Percentiles rank a stretch among this genome's conserved stretches.
Conservation (phyloP, 1,140 invertebrate species). For the Helicoverpa armigera region DNA sequence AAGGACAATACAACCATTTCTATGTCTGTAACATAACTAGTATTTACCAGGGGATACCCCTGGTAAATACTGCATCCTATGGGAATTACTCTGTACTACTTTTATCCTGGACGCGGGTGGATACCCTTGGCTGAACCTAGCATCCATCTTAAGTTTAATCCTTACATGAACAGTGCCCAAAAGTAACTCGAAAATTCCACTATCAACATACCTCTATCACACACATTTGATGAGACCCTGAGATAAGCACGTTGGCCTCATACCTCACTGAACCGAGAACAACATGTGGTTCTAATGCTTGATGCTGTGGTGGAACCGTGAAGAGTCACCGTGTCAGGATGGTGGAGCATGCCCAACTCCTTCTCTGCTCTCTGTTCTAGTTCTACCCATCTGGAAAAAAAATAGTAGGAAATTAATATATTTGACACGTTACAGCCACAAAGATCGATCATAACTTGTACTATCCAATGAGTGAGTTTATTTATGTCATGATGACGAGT, state of each 20-base stretch:
- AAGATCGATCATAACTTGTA: too few relatives aligned
- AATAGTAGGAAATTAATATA: neutral
- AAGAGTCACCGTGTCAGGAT: constrained; percentile 77
- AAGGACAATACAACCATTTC: too few relatives aligned
- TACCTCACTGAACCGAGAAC: constrained; percentile 74
- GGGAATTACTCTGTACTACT: too few relatives aligned
- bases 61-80: too few relatives aligned
- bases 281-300: constrained; percentile 73
- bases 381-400: constrained; percentile 75
- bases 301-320: constrained; percentile 70
- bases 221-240: neutral
- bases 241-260: constrained; percentile 53
- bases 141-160: neutral
- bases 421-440: neutral
- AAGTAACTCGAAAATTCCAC: neutral
- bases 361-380: constrained; percentile 81
- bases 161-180: too few relatives aligned
- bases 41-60: too few relatives aligned
- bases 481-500: too few relatives aligned
- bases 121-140: too few relatives aligned
- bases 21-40: too few relatives aligned
- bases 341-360: constrained; percentile 76
- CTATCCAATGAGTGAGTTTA: too few relatives aligned
- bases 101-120: too few relatives aligned
- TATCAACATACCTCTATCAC: neutral